Evolutionary conservation across 2,888 invertebrate species (phyloP).

Genomic region (Mamestra brassicae): DNA sequence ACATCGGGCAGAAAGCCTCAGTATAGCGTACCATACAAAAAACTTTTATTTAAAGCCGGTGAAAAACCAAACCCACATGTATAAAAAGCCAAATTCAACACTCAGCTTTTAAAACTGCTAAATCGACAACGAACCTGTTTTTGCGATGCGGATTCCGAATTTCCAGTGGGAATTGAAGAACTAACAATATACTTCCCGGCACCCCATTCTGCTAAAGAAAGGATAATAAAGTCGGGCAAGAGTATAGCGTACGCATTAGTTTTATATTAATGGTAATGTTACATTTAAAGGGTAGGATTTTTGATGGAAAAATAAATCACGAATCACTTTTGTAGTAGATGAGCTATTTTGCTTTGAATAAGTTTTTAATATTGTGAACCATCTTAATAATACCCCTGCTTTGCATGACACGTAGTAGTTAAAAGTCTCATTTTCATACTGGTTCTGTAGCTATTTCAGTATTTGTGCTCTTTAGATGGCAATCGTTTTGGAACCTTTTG

Average conservation of each 20-base stretch:
- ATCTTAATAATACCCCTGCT: neutral
- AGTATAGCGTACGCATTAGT: slow-evolving; percentile 58
- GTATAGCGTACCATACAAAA: neutral
- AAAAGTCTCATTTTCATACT: no score
- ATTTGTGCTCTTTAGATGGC: no score
- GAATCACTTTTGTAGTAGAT: slow-evolving; percentile 12
- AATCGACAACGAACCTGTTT: slow-evolving; percentile 57
- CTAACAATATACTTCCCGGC: slow-evolving; percentile 59
- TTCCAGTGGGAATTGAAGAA: slow-evolving; percentile 62
- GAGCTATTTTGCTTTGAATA: neutral
- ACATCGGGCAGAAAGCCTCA: neutral
- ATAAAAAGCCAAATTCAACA: slow-evolving; percentile 32
- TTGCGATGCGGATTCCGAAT: slow-evolving; percentile 51
- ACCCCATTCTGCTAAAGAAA: slow-evolving; percentile 56
- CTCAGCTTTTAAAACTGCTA: slow-evolving; percentile 59
- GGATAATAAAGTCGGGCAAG: slow-evolving; percentile 55
- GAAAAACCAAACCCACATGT: slow-evolving; percentile 3
- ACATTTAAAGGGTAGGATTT: slow-evolving; percentile 37
- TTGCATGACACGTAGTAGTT: no score
- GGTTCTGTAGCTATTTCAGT: no score
- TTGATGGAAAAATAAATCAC: slow-evolving; percentile 44
- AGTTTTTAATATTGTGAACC: neutral
- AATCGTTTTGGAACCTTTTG: no score
- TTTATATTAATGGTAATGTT: slow-evolving; percentile 55
- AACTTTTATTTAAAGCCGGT: neutral